Percentiles rank a stretch among this genome's conserved stretches.
Conservation (phyloP, 2,113 vertebrate genomes). For the Pontoporia blainvillei region DNA sequence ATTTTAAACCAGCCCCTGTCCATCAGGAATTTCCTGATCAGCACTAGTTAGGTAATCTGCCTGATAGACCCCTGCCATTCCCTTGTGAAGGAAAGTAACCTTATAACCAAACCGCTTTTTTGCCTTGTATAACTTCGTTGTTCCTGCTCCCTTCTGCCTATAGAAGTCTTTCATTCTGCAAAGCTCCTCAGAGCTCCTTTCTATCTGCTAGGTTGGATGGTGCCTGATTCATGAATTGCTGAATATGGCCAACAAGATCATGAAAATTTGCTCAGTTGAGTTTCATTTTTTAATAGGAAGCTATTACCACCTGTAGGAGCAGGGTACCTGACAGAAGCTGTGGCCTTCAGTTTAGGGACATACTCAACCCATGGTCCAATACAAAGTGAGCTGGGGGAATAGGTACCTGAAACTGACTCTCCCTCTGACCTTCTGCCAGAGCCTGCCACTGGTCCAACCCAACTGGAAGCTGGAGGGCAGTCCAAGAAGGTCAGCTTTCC, state of each 20-base stretch:
- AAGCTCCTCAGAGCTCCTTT: not conserved
- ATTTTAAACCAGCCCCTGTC: not conserved
- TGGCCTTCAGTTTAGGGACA: not conserved
- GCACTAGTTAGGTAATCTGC: not conserved
- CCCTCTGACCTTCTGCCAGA: not conserved
- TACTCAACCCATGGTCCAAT: not conserved
- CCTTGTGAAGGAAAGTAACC: not conserved
- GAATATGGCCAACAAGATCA: not conserved
- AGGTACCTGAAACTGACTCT: not conserved
- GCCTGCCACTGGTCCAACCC: not conserved
- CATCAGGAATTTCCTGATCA: not conserved
- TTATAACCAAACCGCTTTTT: not conserved
- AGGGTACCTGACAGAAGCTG: not conserved
- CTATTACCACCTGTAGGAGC: not conserved
- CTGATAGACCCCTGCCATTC: not conserved
- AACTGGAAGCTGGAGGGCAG: not conserved
- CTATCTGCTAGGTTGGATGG: not conserved
- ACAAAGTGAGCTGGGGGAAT: not conserved
- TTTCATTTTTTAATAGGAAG: not conserved
- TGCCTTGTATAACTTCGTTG: not conserved
- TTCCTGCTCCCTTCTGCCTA: not conserved
- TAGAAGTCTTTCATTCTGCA: not conserved
- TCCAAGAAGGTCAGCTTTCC: not conserved
- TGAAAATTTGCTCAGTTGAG: not conserved
- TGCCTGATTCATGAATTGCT: not conserved